A percentile compares a stretch with the other conserved stretches of the same genome.
Evolutionary conservation across 2,797 vertebrate species (phyloP).

Genomic region (Esox masquinongy): DNA sequence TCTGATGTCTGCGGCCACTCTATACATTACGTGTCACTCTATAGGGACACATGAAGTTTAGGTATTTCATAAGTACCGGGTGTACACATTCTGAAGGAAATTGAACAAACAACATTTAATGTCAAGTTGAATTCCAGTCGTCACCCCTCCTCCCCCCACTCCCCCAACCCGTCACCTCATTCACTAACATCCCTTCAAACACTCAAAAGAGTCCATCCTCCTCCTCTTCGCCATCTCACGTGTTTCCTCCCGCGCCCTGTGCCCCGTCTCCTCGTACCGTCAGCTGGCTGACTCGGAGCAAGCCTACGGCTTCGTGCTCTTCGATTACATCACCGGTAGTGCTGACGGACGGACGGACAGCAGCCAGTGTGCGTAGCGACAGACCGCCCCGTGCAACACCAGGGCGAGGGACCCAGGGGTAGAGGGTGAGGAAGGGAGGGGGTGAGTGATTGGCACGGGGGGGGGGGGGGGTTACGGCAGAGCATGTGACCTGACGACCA

Average conservation of each 20-base stretch:
- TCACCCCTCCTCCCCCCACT: background rate
- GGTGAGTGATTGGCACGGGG: background rate
- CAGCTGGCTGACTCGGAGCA: conserved; percentile 71
- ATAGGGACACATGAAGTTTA: background rate
- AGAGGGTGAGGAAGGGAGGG: background rate
- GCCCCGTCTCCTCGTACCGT: conserved; percentile 15
- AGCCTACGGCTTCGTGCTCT: conserved; percentile 81
- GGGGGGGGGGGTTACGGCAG: background rate
- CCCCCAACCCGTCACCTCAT: conserved; percentile 31
- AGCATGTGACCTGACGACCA: conserved; percentile 1
- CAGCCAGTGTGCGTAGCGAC: conserved; percentile 62
- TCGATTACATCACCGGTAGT: conserved; percentile 84
- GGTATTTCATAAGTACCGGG: too few species aligned
- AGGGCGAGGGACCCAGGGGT: conserved; percentile 22
- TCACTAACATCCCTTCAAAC: conserved; percentile 26
- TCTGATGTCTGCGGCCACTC: background rate
- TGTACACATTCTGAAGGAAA: too few species aligned
- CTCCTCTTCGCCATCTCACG: conserved; percentile 1
- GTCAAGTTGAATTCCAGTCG: too few species aligned
- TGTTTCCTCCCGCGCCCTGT: background rate
- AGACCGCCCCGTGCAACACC: background rate
- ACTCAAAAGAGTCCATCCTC: conserved; percentile 26
- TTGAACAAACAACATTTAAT: too few species aligned
- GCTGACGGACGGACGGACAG: conserved; percentile 71
- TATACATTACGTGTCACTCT: too few species aligned